Evolutionary conservation across 1,140 invertebrate species (phyloP), one percentile per base, ranked within the genome.

Genomic region (Akabosia matsudoensis): DNA sequence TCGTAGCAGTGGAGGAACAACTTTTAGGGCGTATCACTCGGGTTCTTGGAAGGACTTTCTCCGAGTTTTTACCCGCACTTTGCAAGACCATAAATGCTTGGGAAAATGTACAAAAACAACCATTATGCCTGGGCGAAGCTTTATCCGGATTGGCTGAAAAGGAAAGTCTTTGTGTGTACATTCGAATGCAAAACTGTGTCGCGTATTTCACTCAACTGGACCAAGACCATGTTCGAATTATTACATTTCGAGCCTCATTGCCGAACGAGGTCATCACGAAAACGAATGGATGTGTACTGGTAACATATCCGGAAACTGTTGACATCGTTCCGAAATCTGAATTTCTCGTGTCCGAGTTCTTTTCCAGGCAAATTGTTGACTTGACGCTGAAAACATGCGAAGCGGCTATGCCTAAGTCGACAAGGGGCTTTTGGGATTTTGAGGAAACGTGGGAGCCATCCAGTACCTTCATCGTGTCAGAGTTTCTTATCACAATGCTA

Each of bases 371-470:
- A 7, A 28, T 67, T 28, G 13, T 2, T 13, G 1, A 67, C 31
- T 30, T 67, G 22, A 22, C 10, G 3, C 24, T 56, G 14, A 10
- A 56, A 7, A 22, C 54, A 22, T 13, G n/a, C n/a, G 7, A 3
- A 22, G 4, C 24, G 54, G 54, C 22, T 3, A 56, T 56, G 54
- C 54, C 54, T 10, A 45, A 7, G 18, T 10, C 7, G 7, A 45
- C 7, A 18, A 45, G 18, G 18, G 37, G 37, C 18, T 10, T 10
- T 45, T 18, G 18, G 18, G 18, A 7, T 18, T 45, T 45, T 45
- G 37, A 10, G 37, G 76, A 77, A 74, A 24, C 67, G 0, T 45
- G 76, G 13, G 37, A 45, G 18, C 37, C 37, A 45, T 45, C 37
- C 7, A 13, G 24, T 4, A 13, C 54, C 13, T 56, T 56, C 22